A percentile compares a stretch with the other conserved stretches of the same genome.
These are phyloP conservation scores for Ancistrus triradiatus DNA, from an alignment of 2,113 vertebrate genomes.

Conservation along the genomic window DNA sequence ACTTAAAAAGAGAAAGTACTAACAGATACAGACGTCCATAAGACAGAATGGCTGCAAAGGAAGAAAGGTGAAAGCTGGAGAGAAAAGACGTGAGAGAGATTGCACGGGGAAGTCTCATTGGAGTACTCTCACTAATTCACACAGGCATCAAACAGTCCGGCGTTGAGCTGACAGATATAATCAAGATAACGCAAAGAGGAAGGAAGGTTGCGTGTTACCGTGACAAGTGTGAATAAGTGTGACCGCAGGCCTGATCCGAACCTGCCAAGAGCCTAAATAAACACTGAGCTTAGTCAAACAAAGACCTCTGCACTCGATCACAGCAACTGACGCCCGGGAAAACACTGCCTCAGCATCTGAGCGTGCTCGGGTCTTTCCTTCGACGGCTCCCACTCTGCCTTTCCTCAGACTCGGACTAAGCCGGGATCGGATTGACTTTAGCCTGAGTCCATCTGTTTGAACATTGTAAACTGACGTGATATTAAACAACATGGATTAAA, in stretches of 20 bases:
- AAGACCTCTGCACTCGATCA: background rate
- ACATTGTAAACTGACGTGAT: no score
- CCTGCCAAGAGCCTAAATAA: background rate
- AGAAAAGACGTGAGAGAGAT: background rate
- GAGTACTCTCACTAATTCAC: background rate
- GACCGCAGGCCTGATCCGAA: constrained; percentile 1
- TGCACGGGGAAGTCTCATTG: background rate
- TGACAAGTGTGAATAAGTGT: constrained; percentile 16
- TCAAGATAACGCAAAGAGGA: constrained; percentile 2
- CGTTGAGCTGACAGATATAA: background rate
- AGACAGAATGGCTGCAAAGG: background rate
- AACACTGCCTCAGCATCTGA: background rate
- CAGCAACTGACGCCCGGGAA: background rate
- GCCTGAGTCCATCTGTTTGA: no score
- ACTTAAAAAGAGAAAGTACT: no score
- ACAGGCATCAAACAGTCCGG: background rate
- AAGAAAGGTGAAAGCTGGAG: background rate
- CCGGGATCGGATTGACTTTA: no score
- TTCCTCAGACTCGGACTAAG: background rate
- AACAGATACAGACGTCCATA: no score
- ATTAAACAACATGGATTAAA: no score
- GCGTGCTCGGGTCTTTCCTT: background rate
- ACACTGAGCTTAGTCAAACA: background rate
- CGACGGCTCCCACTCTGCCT: background rate
- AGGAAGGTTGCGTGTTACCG: background rate